Evolutionary conservation across 2,888 invertebrate genomes (phyloP).

Genomic region (Lacanobia oleracea): DNA sequence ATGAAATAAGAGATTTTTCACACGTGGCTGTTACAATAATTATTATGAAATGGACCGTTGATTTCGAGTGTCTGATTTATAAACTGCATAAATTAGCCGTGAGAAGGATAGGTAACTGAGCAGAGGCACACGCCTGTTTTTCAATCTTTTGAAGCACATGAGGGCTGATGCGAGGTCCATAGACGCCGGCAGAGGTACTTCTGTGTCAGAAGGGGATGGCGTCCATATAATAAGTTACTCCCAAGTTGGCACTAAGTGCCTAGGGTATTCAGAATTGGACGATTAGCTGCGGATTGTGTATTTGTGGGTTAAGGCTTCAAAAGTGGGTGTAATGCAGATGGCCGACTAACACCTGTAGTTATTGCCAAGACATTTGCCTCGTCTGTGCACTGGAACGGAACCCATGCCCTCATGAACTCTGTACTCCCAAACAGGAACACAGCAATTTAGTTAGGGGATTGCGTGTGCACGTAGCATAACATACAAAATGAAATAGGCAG

Average conservation of each 20-base stretch:
- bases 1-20: constrained; percentile 8
- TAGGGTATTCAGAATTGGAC: too few relatives aligned
- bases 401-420: not conserved
- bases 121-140: not conserved
- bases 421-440: not conserved
- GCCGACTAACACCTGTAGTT: not conserved
- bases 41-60: constrained; percentile 18
- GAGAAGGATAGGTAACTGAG: not conserved
- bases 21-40: not conserved
- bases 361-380: not conserved
- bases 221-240: too few relatives aligned
- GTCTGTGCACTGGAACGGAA: not conserved
- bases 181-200: too few relatives aligned
- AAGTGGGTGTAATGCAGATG: too few relatives aligned
- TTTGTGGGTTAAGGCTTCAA: too few relatives aligned
- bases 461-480: not conserved
- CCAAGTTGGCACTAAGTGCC: too few relatives aligned
- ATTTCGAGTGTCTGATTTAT: not conserved
- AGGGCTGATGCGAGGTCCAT: too few relatives aligned
- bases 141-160: too few relatives aligned
- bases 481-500: not conserved
- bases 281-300: too few relatives aligned
- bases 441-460: not conserved
- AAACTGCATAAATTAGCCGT: not conserved
- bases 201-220: too few relatives aligned